A percentile compares a stretch with the other conserved stretches of the same genome.
phyloP scores from a whole-genome alignment of 2,113 vertebrate genomes.

The Ailuropoda melanoleuca region DNA sequence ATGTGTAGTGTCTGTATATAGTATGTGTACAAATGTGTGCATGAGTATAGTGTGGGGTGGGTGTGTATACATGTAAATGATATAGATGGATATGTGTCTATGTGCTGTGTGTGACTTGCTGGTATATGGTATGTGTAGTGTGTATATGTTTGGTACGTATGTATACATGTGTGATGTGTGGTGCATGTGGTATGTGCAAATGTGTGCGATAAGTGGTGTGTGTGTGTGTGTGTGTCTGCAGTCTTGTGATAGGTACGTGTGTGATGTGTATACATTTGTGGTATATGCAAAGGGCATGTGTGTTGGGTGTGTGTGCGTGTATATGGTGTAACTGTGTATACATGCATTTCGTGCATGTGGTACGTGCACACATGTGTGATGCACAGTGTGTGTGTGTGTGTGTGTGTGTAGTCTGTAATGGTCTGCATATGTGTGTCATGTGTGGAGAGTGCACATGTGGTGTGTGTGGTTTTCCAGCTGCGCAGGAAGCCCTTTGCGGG shows the following conservation, averaged over 20 bases:
- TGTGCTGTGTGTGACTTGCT: not conserved
- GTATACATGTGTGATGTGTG: not conserved
- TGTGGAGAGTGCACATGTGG: not conserved
- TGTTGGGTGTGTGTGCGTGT: not conserved
- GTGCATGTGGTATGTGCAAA: not conserved
- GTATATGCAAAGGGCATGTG: not conserved
- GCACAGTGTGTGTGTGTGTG: not conserved
- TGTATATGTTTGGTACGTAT: too few relatives aligned
- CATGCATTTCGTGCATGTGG: not conserved
- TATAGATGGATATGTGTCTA: too few relatives aligned
- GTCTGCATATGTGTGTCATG: not conserved
- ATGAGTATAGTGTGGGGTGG: not conserved
- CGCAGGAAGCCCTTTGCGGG: not conserved
- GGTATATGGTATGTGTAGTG: not conserved
- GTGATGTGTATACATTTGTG: not conserved
- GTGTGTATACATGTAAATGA: not conserved
- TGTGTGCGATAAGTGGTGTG: not conserved
- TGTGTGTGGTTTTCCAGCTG: not conserved
- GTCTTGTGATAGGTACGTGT: not conserved
- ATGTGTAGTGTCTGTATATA: not conserved
- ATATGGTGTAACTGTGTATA: too few relatives aligned
- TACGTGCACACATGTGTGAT: rapidly evolving
- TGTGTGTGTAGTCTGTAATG: not conserved
- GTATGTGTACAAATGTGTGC: too few relatives aligned
- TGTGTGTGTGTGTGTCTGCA: not conserved